A percentile compares a stretch with the other conserved stretches of the same genome.
Conservation (phyloP, 2,797 vertebrate genomes). For the Phrynocephalus guinanensis region DNA sequence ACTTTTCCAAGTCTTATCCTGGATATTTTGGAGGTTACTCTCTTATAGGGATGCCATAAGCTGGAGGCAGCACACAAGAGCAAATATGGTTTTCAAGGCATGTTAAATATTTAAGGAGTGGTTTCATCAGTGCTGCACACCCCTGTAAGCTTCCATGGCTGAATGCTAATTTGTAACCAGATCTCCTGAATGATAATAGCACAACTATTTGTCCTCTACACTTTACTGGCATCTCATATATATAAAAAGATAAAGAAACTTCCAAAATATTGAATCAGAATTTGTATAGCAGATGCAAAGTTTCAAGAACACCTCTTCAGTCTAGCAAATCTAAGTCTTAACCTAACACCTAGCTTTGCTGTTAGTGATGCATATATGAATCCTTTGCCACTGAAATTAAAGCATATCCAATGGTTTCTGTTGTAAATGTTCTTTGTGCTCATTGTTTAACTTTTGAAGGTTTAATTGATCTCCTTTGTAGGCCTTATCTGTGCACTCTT, state of each 20-base stretch:
- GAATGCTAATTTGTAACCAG: no score
- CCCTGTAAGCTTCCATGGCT: no score
- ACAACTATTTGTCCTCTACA: no score
- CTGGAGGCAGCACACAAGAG: no score
- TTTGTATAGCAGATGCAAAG: not conserved
- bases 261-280: not conserved
- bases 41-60: no score
- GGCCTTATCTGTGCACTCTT: not conserved
- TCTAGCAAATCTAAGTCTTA: not conserved
- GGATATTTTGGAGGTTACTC: no score
- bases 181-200: no score
- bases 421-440: conserved; percentile 24
- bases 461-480: not conserved
- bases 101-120: no score
- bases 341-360: not conserved
- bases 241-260: not conserved
- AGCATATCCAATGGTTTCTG: accelerated
- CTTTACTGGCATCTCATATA: not conserved
- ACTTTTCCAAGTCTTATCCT: no score
- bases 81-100: no score
- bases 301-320: conserved; percentile 22
- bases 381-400: not conserved
- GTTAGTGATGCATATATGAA: not conserved
- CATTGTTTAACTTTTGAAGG: not conserved
- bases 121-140: no score